A percentile compares a stretch with the other conserved stretches of the same genome.
These are phyloP conservation scores for Pterocles gutturalis DNA, from an alignment of 2,113 vertebrate genomes.

Conservation along the genomic window DNA sequence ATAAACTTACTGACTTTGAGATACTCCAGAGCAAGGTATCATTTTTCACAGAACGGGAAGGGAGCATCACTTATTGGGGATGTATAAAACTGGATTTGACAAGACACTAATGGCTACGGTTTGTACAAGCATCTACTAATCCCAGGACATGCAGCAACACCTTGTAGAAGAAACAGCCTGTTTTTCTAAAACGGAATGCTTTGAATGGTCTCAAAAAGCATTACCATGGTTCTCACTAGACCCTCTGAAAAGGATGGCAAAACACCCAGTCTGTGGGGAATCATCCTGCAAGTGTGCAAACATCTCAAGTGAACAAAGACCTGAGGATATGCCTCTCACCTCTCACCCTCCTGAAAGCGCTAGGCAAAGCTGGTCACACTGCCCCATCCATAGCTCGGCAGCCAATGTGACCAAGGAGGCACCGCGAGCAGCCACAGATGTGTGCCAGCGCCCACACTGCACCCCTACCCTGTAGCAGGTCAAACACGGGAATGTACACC, in stretches of 20 bases:
- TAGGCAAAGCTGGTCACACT: neutral
- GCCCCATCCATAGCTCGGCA: rapidly evolving
- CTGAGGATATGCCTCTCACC: neutral
- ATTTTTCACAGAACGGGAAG: neutral
- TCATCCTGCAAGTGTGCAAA: rapidly evolving
- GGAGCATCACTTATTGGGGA: neutral
- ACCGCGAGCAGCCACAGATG: rapidly evolving
- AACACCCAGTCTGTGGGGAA: neutral
- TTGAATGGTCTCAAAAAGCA: neutral
- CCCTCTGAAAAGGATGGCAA: neutral
- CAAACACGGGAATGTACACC: neutral
- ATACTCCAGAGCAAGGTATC: neutral
- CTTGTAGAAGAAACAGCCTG: neutral
- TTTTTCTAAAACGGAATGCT: neutral
- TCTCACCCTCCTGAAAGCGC: neutral
- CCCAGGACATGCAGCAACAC: neutral
- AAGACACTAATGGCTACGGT: neutral
- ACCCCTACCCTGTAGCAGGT: neutral
- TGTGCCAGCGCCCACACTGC: rapidly evolving
- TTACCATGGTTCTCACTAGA: neutral
- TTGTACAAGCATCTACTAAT: conserved; percentile 6
- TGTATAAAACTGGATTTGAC: neutral
- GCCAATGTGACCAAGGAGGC: neutral
- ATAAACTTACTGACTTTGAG: conserved; percentile 7
- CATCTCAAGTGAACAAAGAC: neutral